Evolutionary conservation across 2,113 vertebrate genomes (phyloP).

Genomic region (Mugil cephalus): DNA sequence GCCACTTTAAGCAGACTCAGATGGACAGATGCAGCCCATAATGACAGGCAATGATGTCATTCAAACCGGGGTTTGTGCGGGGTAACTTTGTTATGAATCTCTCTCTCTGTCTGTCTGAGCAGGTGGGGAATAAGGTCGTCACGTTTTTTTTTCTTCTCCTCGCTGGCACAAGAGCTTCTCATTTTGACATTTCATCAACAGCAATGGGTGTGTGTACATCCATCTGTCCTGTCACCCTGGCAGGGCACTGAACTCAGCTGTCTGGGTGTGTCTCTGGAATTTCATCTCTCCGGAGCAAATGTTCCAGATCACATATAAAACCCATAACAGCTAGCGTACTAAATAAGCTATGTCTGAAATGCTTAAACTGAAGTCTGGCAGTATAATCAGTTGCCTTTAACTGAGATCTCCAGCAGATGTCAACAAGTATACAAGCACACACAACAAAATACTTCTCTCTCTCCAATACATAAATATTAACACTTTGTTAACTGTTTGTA

Average conservation of each 20-base stretch:
- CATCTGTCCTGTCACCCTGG: constrained; percentile 42
- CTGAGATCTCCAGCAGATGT: background rate
- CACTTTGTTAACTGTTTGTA: background rate
- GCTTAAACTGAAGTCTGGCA: no score
- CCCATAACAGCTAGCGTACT: background rate
- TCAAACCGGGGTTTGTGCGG: constrained; percentile 10
- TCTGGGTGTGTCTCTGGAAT: constrained; percentile 71
- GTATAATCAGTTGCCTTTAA: no score
- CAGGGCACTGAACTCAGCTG: constrained; percentile 57
- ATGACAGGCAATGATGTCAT: constrained; percentile 65
- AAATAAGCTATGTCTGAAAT: no score
- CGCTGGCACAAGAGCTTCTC: background rate
- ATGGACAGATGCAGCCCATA: constrained; percentile 25
- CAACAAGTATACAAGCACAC: background rate
- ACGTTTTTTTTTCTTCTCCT: no score
- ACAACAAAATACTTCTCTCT: background rate
- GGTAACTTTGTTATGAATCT: constrained; percentile 24
- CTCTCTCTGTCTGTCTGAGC: background rate
- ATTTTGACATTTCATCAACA: constrained; percentile 6
- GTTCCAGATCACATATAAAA: constrained; percentile 47
- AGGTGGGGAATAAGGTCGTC: constrained; percentile 6
- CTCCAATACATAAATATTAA: background rate
- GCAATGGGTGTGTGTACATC: background rate
- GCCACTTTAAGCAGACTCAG: constrained; percentile 22
- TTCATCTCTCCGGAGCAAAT: constrained; percentile 49